phyloP scores from a whole-genome alignment of 2,797 vertebrate genomes.

The Cheirogaleus major region DNA sequence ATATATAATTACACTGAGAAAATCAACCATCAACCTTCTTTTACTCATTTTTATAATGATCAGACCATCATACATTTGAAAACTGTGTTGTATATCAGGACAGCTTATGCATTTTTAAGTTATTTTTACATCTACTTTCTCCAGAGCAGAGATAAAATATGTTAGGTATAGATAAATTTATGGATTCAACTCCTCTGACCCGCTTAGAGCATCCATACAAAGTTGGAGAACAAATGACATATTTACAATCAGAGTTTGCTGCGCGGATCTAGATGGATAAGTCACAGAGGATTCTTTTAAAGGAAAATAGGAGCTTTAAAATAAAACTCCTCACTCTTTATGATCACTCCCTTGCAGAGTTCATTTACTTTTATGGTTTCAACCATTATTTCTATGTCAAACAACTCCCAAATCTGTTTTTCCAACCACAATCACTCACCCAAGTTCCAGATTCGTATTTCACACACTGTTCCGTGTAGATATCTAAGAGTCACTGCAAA shows the following conservation, averaged over 20 bases:
- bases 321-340: constrained; percentile 61
- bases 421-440: constrained; percentile 34
- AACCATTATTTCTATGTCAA: constrained; percentile 69
- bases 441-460: constrained; percentile 48
- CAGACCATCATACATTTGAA: neutral
- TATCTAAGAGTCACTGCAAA: neutral
- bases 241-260: constrained; percentile 49
- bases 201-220: constrained; percentile 10
- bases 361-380: constrained; percentile 76
- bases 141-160: constrained; percentile 45
- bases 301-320: constrained; percentile 59
- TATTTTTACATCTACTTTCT: neutral
- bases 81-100: neutral
- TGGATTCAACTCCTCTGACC: constrained; percentile 37
- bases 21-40: neutral
- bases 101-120: neutral
- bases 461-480: neutral
- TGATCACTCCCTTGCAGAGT: constrained; percentile 70
- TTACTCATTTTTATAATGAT: neutral
- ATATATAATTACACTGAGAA: neutral
- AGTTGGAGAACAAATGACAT: constrained; percentile 47
- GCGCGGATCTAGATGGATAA: neutral
- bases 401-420: constrained; percentile 63
- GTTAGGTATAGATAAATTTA: constrained; percentile 28
- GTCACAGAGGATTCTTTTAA: constrained; percentile 47